A percentile compares a stretch with the other conserved stretches of the same genome.
Conservation (phyloP, 2,797 vertebrate species). For the Cynodonichthys magdalenae region DNA sequence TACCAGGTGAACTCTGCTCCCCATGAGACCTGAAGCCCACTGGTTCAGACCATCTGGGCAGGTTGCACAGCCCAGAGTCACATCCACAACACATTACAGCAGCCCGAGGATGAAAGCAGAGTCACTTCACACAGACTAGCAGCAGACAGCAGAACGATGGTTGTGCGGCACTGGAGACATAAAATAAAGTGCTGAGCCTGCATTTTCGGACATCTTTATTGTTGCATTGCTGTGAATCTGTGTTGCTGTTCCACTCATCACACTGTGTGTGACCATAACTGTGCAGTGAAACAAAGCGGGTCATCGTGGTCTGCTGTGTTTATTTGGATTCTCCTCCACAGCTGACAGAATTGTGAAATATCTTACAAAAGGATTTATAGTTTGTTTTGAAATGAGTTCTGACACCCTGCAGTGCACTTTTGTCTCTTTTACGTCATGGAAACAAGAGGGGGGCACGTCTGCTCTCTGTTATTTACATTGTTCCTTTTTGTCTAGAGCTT, state of each 20-base stretch:
- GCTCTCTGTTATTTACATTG: constrained; percentile 70
- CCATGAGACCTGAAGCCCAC: constrained; percentile 20
- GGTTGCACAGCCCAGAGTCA: constrained; percentile 28
- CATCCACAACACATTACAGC: constrained; percentile 9
- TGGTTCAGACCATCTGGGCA: constrained; percentile 65
- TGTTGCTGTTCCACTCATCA: constrained; percentile 11
- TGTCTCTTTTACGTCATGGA: constrained; percentile 57
- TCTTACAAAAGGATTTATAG: constrained; percentile 27
- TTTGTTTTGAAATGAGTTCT: constrained; percentile 50
- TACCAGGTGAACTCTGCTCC: constrained; percentile 35
- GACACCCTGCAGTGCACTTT: constrained; percentile 43
- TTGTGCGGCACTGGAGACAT: background rate
- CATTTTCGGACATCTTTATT: constrained; percentile 18
- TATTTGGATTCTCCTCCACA: constrained; percentile 9
- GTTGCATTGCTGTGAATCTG: constrained; percentile 14
- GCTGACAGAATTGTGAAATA: constrained; percentile 10
- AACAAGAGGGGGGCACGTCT: constrained; percentile 44
- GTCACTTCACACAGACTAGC: constrained; percentile 1
- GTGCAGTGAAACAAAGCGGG: constrained; percentile 18
- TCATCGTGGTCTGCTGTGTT: background rate
- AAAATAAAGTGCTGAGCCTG: constrained; percentile 17
- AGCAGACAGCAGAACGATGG: background rate
- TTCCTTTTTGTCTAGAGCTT: constrained; percentile 46
- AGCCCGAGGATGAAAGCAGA: constrained; percentile 4
- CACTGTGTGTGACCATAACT: background rate